Evolutionary conservation across 2,113 vertebrate species (phyloP).

Genomic region (Rhinolophus ferrumequinum): DNA sequence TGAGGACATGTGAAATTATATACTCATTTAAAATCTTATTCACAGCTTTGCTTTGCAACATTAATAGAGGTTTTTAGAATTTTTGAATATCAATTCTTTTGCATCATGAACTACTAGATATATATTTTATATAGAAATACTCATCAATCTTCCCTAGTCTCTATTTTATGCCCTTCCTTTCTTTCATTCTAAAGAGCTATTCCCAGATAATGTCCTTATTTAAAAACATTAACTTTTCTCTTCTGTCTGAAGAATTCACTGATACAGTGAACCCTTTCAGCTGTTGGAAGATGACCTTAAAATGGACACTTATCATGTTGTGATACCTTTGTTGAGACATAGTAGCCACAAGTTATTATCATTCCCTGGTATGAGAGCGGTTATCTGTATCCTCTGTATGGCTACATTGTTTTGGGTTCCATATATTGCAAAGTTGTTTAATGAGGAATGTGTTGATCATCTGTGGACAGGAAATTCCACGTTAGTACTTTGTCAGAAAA

Average conservation of each 20-base stretch:
- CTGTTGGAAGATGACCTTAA: conserved; percentile 10
- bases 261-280: not conserved
- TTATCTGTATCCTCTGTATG: not conserved
- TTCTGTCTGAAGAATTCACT: conserved; percentile 25
- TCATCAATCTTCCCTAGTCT: not conserved
- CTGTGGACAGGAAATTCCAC: not conserved
- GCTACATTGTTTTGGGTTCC: not conserved
- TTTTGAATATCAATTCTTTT: conserved; percentile 19
- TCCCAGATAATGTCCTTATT: not conserved
- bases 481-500: not conserved
- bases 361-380: not conserved
- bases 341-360: not conserved
- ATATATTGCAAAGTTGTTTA: not conserved
- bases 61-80: not conserved
- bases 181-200: not conserved
- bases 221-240: not conserved
- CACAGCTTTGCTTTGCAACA: not conserved
- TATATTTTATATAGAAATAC: not conserved
- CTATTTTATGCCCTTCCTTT: not conserved
- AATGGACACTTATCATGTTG: not conserved
- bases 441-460: not conserved
- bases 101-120: not conserved
- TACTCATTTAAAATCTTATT: not conserved
- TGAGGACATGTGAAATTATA: conserved; percentile 1
- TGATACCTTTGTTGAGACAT: not conserved